phyloP scores from a whole-genome alignment of 2,888 invertebrate genomes.

The Tachina fera region DNA sequence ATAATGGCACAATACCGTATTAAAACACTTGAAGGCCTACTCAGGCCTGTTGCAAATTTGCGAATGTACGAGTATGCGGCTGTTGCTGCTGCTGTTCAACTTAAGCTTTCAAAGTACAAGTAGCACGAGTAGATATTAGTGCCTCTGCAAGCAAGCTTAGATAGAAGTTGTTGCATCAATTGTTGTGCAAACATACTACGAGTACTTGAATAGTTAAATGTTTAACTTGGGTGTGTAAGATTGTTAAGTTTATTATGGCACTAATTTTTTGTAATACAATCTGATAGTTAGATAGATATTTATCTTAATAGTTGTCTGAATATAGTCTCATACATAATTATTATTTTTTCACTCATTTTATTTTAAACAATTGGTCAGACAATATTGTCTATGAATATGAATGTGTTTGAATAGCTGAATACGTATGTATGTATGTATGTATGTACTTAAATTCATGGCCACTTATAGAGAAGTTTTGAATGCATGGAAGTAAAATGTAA shows the following conservation, averaged over 20 bases:
- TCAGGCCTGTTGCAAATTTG: constrained; percentile 45
- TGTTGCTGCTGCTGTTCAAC: constrained; percentile 2
- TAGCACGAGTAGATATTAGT: constrained; percentile 6
- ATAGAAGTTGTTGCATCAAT: constrained; percentile 12
- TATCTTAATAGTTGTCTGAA: constrained; percentile 54
- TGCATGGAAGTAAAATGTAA: background rate
- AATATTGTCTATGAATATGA: constrained; percentile 13
- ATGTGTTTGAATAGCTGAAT: constrained; percentile 39
- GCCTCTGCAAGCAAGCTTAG: constrained; percentile 11
- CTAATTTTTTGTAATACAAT: constrained; percentile 64
- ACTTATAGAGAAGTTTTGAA: background rate
- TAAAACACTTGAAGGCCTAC: constrained; percentile 58
- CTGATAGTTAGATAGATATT: constrained; percentile 51
- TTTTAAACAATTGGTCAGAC: constrained; percentile 9
- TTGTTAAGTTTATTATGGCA: constrained; percentile 40
- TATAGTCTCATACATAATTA: background rate
- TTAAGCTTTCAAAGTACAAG: constrained; percentile 15
- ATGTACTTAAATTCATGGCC: constrained; percentile 12
- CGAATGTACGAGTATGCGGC: background rate
- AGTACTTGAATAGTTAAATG: background rate
- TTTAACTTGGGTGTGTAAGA: constrained; percentile 34
- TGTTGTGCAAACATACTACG: background rate
- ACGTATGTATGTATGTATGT: no score
- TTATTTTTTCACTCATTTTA: background rate
- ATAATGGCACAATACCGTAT: constrained; percentile 55